Evolutionary conservation across 2,797 vertebrate genomes (phyloP), one percentile per base, ranked within the genome.

Genomic region (Sylvilagus floridanus): DNA sequence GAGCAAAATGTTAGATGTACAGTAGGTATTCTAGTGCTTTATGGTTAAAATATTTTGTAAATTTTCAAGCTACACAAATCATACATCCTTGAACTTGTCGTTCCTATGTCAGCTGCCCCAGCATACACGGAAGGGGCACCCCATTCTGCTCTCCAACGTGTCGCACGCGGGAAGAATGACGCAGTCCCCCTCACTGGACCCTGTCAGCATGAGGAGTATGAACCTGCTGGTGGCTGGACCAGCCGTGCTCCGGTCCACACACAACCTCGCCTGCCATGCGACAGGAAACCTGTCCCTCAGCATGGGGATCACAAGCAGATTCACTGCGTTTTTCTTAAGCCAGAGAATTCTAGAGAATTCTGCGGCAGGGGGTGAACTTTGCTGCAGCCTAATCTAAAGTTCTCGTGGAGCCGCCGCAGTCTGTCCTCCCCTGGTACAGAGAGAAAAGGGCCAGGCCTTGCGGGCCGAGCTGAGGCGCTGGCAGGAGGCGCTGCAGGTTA

Each of bases 401-500:
- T 4, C 63, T 78, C 10, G 0, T 24, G 35, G 87, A 65, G 90
- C 63, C 3, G 72, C 24, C 28, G 42, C 42, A 76, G 71, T 52
- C 73, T 30, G 26, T 82, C 69, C 50, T 93, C 81, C 30, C 54
- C 78, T 65, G 35, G 57, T 37, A 73, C 0, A 35, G 69, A 84
- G 85, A 85, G 54, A 35, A 57, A 54, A 62, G 84, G 69, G 52
- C 14, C 52, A 73, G 88, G 62, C 60, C 17, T 9, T 32, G 75
- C 92, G 72, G n/a, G 47, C 62, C 26, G 88, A 6, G 12, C 10
- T 0, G 57, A 77, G 90, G 47, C 71, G 6, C 84, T 21, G 47
- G 72, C 69, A 90, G 73, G 5, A 32, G 69, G 65, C 42, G 86
- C 82, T 81, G 93, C 91, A 42, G 77, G 77, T 96, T 93, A 94